phyloP scores from a whole-genome alignment of 2,888 invertebrate species.

The Syritta pipiens region DNA sequence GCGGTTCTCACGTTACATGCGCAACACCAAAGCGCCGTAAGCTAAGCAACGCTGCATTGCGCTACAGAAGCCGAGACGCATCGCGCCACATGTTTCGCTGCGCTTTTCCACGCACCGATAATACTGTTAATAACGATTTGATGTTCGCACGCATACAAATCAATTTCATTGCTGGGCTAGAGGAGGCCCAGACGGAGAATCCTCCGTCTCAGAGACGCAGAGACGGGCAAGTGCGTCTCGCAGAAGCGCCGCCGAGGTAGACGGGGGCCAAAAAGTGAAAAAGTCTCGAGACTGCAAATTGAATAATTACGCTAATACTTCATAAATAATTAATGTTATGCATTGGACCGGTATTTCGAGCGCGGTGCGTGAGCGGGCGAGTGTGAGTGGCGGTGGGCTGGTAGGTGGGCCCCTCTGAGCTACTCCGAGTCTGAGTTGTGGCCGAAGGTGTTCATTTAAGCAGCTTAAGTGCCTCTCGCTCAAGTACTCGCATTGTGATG shows the following conservation, averaged over 20 bases:
- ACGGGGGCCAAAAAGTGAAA: conserved; percentile 63
- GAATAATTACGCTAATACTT: conserved; percentile 75
- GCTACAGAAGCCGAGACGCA: no score
- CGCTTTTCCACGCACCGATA: conserved; percentile 66
- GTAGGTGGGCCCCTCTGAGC: conserved; percentile 58
- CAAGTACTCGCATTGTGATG: conserved; percentile 57
- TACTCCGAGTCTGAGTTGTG: conserved; percentile 14
- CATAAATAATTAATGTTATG: conserved; percentile 75
- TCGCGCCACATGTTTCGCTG: conserved; percentile 34
- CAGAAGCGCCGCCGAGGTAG: conserved; percentile 51
- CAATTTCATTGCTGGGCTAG: conserved; percentile 50
- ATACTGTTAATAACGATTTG: conserved; percentile 67
- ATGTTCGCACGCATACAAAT: conserved; percentile 69
- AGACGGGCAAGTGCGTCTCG: conserved; percentile 13
- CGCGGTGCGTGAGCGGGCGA: conserved; percentile 12
- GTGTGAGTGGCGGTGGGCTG: conserved; percentile 60
- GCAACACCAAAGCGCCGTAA: conserved; percentile 21
- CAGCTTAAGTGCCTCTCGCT: conserved; percentile 64
- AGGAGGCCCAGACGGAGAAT: neutral
- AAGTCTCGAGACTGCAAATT: conserved; percentile 72
- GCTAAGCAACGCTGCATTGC: conserved; percentile 13
- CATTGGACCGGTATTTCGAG: conserved; percentile 65
- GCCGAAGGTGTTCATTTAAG: conserved; percentile 66
- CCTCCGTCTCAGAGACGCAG: no score
- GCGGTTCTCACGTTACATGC: conserved; percentile 53